A percentile compares a stretch with the other conserved stretches of the same genome.
phyloP scores from a whole-genome alignment of 2,888 invertebrate genomes.

The Nineta flava region DNA sequence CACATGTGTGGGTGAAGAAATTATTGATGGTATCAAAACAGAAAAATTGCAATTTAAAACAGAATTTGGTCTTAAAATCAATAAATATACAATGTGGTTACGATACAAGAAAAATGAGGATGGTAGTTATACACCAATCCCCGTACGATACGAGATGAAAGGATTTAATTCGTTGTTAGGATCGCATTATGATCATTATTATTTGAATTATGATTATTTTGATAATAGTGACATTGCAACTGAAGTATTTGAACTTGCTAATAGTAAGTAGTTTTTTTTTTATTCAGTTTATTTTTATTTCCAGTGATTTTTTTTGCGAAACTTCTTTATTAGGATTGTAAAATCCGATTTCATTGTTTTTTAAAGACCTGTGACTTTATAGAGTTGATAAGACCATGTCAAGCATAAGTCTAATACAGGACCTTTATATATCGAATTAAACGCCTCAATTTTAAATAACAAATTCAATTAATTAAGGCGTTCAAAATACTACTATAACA shows the following conservation, averaged over 20 bases:
- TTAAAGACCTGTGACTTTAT: no score
- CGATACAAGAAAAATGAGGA: constrained; percentile 43
- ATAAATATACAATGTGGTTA: constrained; percentile 82
- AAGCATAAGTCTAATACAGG: no score
- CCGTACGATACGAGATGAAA: constrained; percentile 80
- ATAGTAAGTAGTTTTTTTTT: constrained; percentile 29
- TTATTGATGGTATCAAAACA: constrained; percentile 50
- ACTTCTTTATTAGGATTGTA: no score
- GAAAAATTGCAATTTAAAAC: constrained; percentile 64
- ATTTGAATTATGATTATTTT: constrained; percentile 59
- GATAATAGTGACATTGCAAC: constrained; percentile 48
- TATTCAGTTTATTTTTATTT: neutral
- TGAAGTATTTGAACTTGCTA: constrained; percentile 48
- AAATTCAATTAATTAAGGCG: no score
- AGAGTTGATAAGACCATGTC: no score
- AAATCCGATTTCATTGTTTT: no score
- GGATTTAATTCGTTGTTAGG: constrained; percentile 86
- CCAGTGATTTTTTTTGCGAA: neutral
- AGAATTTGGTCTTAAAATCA: constrained; percentile 60
- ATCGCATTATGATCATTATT: constrained; percentile 92
- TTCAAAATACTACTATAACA: no score
- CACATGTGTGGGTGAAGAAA: constrained; percentile 43
- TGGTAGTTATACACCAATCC: constrained; percentile 39
- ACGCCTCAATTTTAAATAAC: no score
- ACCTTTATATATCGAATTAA: no score